Base-by-base conservation (phyloP, 2,797 vertebrate species). In the Acipenser oxyrinchus region DNA sequence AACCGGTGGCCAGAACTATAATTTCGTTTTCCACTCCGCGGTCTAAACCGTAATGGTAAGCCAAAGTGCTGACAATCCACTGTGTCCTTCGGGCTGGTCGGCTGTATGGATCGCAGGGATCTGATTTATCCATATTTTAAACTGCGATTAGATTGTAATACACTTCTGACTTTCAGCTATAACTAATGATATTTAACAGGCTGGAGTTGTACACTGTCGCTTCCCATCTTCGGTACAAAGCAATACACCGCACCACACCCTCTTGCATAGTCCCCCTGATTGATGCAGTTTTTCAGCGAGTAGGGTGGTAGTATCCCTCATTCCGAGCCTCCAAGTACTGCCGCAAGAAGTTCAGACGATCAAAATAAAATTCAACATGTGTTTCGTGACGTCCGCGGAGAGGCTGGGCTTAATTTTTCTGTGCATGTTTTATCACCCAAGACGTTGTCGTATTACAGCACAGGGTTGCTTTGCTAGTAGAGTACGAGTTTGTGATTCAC, bases 51-150 rank as follows among this genome's bases (percentile, higher is more conserved):
- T 93, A 96, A 69, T 94, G 93, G 74, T 91, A 89, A 7, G 93
- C 93, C 80, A 96, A 77, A n/a, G 92, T 91, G 75, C 94, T 94
- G 70, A 93, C 87, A 59, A 96, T 90, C 94, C 94, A 94, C 83
- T 95, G 93, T 1, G 93, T 94, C 71, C 94, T 87, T 75, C 93
- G 90, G 67, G 91, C 93, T 8, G 93, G 94, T 51, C 92, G 83
- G 76, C 87, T 71, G 84, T 93, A 94, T 2, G 91, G 93, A 74
- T 94, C 93, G 78, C 73, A 70, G 48, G 68, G 69, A 64, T 91
- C 87, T 7, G 58, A 7, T 12, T 75, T 78, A 66, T 91, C 89
- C 91, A 89, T 91, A 52, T 63, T 78, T 67, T 60, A 60, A 50
- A 57, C 69, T 2, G 49, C 69, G 66, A 71, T 37, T 37, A 37